These are phyloP conservation scores for Porites lobata DNA, from an alignment of 92 coral and sea anemone genomes.

Conservation along the genomic window DNA sequence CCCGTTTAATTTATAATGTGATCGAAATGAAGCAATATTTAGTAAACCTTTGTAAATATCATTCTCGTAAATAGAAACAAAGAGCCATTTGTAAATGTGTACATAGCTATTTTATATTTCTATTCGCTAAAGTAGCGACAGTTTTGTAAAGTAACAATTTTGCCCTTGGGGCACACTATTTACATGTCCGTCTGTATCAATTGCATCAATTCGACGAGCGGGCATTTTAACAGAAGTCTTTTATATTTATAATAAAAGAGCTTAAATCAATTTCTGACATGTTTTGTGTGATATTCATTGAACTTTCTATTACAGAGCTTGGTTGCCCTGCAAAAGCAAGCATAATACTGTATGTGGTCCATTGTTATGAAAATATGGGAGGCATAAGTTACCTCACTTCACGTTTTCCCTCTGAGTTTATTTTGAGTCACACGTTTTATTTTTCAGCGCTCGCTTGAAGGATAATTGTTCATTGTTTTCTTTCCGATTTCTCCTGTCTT, in stretches of 20 bases:
- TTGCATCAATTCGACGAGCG: conserved; percentile 33
- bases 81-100: conserved; percentile 36
- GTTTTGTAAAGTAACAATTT: conserved; percentile 42
- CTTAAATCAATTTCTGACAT: neutral
- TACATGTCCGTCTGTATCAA: conserved; percentile 8
- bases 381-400: neutral
- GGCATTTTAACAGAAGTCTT: neutral
- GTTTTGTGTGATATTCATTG: neutral
- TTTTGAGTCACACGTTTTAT: too few species aligned
- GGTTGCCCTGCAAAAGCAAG: neutral
- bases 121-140: conserved; percentile 11
- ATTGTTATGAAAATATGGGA: neutral
- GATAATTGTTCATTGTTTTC: neutral
- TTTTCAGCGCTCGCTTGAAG: neutral
- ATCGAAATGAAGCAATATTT: conserved; percentile 19
- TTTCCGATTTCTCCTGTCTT: neutral
- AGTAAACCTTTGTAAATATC: conserved; percentile 46
- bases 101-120: conserved; percentile 30
- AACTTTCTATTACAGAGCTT: neutral
- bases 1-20: conserved; percentile 20
- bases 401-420: neutral
- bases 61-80: conserved; percentile 22
- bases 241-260: conserved; percentile 37
- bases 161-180: conserved; percentile 1
- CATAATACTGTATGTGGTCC: neutral